Percentiles rank a stretch among this genome's conserved stretches.
Evolutionary conservation across 2,888 invertebrate genomes (phyloP).

Genomic region (Ormyrus pomaceus): DNA sequence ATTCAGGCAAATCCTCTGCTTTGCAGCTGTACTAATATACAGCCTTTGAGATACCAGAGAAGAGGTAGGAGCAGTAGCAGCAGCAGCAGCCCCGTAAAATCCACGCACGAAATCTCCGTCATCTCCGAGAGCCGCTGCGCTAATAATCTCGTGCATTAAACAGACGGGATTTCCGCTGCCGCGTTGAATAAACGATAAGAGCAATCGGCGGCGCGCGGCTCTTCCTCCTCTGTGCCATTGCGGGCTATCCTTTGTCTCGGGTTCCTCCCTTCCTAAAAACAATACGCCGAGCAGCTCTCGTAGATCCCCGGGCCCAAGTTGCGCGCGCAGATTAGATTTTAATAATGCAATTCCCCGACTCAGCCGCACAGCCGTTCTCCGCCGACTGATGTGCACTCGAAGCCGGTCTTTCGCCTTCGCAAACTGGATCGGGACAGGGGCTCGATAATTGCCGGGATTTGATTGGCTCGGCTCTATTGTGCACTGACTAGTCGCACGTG

Average conservation of each 20-base stretch:
- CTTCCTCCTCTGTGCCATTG: not conserved
- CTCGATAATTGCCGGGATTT: conserved; percentile 69
- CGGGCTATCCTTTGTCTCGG: not conserved
- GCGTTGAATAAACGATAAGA: conserved; percentile 51
- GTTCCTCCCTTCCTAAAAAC: conserved; percentile 34
- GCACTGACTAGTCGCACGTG: not conserved
- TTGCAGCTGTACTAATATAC: too few species aligned
- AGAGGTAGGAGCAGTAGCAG: not conserved
- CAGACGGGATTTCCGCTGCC: not conserved
- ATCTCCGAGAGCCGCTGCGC: not conserved
- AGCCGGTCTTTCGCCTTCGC: conserved; percentile 31
- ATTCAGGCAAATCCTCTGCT: too few species aligned
- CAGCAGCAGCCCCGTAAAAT: not conserved
- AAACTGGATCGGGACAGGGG: conserved; percentile 59
- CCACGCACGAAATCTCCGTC: not conserved
- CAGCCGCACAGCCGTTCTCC: conserved; percentile 49
- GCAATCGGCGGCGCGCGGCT: conserved; percentile 31
- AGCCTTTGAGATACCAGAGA: too few species aligned
- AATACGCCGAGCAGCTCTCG: conserved; percentile 5
- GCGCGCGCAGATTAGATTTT: conserved; percentile 71
- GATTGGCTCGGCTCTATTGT: conserved; percentile 62
- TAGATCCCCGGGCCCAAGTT: not conserved
- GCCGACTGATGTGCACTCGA: conserved; percentile 51
- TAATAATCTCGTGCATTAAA: conserved; percentile 40
- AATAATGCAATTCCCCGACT: conserved; percentile 71